A percentile compares a stretch with the other conserved stretches of the same genome.
These are phyloP conservation scores for Psilopsiagon aurifrons DNA, from an alignment of 2,113 vertebrate species.

Conservation along the genomic window DNA sequence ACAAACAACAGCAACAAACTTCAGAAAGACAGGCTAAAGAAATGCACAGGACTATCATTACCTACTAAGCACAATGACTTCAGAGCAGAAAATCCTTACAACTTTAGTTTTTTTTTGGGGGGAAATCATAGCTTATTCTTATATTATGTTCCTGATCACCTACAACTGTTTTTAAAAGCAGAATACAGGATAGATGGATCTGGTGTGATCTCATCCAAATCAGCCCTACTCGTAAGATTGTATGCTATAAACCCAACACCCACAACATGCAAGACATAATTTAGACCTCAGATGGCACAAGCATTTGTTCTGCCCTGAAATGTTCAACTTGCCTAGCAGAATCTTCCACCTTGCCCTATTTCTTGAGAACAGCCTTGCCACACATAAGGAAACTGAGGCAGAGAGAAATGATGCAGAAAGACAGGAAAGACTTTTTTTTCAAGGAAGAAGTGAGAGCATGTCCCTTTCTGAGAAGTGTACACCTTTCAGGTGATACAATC, in stretches of 20 bases:
- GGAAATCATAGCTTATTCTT: background rate
- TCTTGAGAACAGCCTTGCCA: background rate
- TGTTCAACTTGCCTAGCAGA: background rate
- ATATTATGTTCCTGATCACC: background rate
- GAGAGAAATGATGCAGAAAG: background rate
- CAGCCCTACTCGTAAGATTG: background rate
- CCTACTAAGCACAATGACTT: background rate
- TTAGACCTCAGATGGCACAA: background rate
- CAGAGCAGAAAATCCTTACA: background rate
- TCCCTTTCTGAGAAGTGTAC: background rate
- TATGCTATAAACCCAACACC: background rate
- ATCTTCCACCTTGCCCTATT: rapidly evolving
- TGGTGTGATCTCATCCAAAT: background rate
- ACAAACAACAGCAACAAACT: background rate
- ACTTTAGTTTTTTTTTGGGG: background rate
- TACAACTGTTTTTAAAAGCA: background rate
- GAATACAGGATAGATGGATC: background rate
- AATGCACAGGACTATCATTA: background rate
- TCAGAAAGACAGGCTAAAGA: background rate
- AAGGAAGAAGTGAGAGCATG: background rate
- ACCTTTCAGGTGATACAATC: background rate
- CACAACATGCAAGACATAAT: background rate
- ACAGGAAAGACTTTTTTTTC: background rate
- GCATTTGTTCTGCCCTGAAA: background rate
- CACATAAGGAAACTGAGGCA: background rate